These are phyloP conservation scores for Takifugu bimaculatus DNA, from an alignment of 2,113 vertebrate species.

Conservation along the genomic window DNA sequence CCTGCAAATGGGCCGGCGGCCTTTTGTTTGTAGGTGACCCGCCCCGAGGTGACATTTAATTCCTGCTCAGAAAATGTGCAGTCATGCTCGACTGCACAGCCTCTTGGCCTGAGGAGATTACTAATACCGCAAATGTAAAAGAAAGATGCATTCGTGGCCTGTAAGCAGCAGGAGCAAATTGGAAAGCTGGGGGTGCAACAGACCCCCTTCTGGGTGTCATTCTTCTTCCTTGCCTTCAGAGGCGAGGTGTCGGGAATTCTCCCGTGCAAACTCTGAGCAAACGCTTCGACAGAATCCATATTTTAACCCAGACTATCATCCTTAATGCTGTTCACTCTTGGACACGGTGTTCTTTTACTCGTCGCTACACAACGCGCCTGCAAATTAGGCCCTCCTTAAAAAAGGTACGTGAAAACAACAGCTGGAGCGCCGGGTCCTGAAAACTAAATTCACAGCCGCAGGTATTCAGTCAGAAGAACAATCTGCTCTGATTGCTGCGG, in stretches of 20 bases:
- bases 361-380: background rate
- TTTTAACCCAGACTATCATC: no score
- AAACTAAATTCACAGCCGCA: slow-evolving; percentile 17
- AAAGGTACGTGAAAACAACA: slow-evolving; percentile 31
- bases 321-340: background rate
- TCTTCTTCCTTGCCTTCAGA: background rate
- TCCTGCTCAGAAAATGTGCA: slow-evolving; percentile 62
- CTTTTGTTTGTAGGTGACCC: slow-evolving; percentile 76
- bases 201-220: background rate
- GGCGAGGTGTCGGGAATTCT: background rate
- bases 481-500: slow-evolving; percentile 41
- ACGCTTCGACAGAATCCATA: background rate
- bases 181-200: slow-evolving; percentile 32
- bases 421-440: slow-evolving; percentile 21
- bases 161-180: slow-evolving; percentile 10
- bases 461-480: slow-evolving; percentile 33
- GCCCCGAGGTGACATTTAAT: slow-evolving; percentile 73
- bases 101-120: slow-evolving; percentile 66
- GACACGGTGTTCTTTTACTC: slow-evolving; percentile 22
- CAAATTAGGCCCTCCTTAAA: slow-evolving; percentile 23
- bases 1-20: slow-evolving; percentile 68
- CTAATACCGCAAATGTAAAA: slow-evolving; percentile 57
- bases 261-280: background rate
- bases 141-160: slow-evolving; percentile 54
- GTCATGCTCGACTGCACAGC: slow-evolving; percentile 62